Evolutionary conservation across 1,140 invertebrate species (phyloP).

Genomic region (Lepidostoma basale): DNA sequence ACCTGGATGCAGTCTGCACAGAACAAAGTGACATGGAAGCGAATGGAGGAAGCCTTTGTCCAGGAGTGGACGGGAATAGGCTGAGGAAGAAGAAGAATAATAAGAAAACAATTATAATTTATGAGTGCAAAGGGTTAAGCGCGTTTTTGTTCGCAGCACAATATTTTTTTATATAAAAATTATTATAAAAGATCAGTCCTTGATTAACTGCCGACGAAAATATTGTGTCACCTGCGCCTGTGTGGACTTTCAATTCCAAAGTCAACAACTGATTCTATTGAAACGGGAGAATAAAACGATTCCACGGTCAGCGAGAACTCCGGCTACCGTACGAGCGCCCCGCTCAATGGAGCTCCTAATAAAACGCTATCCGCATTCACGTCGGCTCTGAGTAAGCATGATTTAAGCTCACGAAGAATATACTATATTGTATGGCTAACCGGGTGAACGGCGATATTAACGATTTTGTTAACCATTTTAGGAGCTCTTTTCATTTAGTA

Average conservation of each 20-base stretch:
- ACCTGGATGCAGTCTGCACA: too few relatives aligned
- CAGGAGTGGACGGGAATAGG: too few relatives aligned
- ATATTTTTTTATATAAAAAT: background rate
- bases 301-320: background rate
- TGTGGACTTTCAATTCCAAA: background rate
- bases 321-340: background rate
- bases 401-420: conserved; percentile 35
- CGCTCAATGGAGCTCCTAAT: conserved; percentile 25
- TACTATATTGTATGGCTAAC: conserved; percentile 2
- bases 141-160: too few relatives aligned
- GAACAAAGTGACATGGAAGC: too few relatives aligned
- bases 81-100: too few relatives aligned
- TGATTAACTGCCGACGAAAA: background rate
- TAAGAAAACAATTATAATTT: too few relatives aligned
- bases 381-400: conserved; percentile 36
- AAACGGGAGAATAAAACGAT: background rate
- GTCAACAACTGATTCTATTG: conserved; percentile 14
- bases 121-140: too few relatives aligned
- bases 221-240: conserved; percentile 3
- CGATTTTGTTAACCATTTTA: too few relatives aligned
- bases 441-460: background rate
- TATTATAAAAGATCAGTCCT: background rate
- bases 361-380: conserved; percentile 30
- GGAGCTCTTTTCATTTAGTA: too few relatives aligned
- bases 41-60: too few relatives aligned